Evolutionary conservation across 2,797 vertebrate species (phyloP).

Genomic region (Dipus sagitta): DNA sequence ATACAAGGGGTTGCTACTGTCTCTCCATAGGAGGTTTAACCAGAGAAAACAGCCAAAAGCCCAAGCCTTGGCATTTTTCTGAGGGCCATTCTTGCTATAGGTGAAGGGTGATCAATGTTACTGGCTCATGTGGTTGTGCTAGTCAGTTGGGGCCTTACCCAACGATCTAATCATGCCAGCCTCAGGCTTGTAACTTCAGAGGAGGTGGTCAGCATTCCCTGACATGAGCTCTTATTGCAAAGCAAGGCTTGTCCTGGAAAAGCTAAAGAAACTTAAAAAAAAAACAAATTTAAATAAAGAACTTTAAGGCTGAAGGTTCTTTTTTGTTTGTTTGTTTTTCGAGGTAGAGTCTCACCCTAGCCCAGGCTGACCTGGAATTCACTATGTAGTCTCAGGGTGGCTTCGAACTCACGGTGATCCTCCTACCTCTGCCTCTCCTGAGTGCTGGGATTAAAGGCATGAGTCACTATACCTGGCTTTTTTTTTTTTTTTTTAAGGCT

Average conservation of each 20-base stretch:
- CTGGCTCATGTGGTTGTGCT: neutral
- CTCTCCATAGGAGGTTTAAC: neutral
- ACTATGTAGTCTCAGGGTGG: too few relatives aligned
- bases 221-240: neutral
- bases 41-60: slow-evolving; percentile 7
- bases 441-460: too few relatives aligned
- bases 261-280: slow-evolving; percentile 19
- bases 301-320: neutral
- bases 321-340: too few relatives aligned
- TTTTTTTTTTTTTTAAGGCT: neutral
- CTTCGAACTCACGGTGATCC: too few relatives aligned
- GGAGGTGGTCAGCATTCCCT: neutral
- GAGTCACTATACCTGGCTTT: too few relatives aligned
- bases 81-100: neutral
- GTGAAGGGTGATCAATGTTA: neutral
- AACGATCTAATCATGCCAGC: neutral
- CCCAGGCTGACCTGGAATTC: too few relatives aligned
- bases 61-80: neutral
- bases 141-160: neutral
- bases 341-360: too few relatives aligned
- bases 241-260: neutral
- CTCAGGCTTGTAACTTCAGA: neutral
- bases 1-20: neutral
- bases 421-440: too few relatives aligned
- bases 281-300: slow-evolving; percentile 55